Base-by-base conservation (phyloP, 2,113 vertebrate species). In the Platichthys stellatus region DNA sequence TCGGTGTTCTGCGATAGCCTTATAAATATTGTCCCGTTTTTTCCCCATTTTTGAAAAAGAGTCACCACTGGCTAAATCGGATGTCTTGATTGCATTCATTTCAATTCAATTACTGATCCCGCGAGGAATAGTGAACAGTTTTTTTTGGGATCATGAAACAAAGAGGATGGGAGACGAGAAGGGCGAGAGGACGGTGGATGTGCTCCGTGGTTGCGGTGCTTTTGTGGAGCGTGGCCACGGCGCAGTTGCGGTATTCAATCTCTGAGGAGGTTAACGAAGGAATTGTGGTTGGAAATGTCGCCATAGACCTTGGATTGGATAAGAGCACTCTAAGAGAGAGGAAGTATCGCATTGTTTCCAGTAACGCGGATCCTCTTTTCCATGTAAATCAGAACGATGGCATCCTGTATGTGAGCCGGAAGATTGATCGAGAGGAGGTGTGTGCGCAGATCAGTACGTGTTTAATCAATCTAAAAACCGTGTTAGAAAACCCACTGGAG, bases 401-500 rank as follows among this genome's bases (percentile, higher is more conserved):
- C 0, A 21, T 84, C 5, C 59, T 94, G 26, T 90, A 86, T 63
- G 88, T 93, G 5, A 87, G 74, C 14, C 21, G 72, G 3, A 85
- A 80, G 43, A 86, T 93, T 0, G 94, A 94, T 84, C 80, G 94
- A 65, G 94, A 94, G 28, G 76, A 90, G 51, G 85, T 93, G 14
- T 94, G 94, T 21, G 78, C 74, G 0, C 70, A 66, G 0, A 90
- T 72, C 61, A 65, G 12, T 14, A 64, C 68, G 0, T 94, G 94
- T 76, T 21, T 91, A 8, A 84, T 94, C 0, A 82, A 88, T 47
- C 18, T 94, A 2, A 93, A 95, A 86, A 89, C 87, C 0, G 90
- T 92, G 0, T 20, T 94, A 3, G 94, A 95, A 82, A 91, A 91
- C 0, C 94, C 94, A 1, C 69, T 95, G 5, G 90, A 95, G 47